Base-by-base conservation (phyloP, 2,888 invertebrate genomes). In the Leptinotarsa rubiginosa region DNA sequence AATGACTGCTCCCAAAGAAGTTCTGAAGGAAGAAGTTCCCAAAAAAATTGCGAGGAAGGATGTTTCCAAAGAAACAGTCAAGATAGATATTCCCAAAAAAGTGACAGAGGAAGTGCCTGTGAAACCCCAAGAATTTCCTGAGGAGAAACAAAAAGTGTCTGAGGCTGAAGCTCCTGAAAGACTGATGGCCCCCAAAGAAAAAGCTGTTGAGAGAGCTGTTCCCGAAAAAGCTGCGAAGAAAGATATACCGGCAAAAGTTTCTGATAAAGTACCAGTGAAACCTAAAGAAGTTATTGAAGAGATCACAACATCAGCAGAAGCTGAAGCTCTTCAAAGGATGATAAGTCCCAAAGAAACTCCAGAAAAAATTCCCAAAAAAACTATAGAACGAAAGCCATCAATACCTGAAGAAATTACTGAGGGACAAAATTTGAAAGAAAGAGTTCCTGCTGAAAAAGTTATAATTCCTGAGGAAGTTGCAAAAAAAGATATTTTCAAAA, bases 1-100 rank as follows among this genome's bases (percentile, higher is more conserved):
- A 12, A 41, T 41, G 41, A 41, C 41, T 41, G 10, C 41, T 41
- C 70, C 62, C 16, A 62, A 62, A 16, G 62, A 62, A 70, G 4
- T 50, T 15, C 15, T 50, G 50, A n/a, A 50, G 50, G 20, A 18
- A 56, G 20, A 56, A 56, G 12, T 15, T 25, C 18, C 56, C 25
- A 22, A 22, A 18, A 22, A 41, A 41, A 41, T 41, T 41, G 41
- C 3, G 18, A 10, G 0, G 18, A 12, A 18, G 3, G 18, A 10
- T 52, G 3, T 52, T 18, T 15, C 12, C 20, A 15, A 20, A 59
- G 15, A 22, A 16, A 22, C 12, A 56, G 18, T 41, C 10, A 41
- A 41, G 10, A 41, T 41, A 7, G 54, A 54, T 10, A 18, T 10
- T 54, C 18, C 10, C 18, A 18, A 20, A 18, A 54, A 18, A 20